A percentile compares a stretch with the other conserved stretches of the same genome.
phyloP scores from a whole-genome alignment of 2,797 vertebrate species.

The Alectoris magna region DNA sequence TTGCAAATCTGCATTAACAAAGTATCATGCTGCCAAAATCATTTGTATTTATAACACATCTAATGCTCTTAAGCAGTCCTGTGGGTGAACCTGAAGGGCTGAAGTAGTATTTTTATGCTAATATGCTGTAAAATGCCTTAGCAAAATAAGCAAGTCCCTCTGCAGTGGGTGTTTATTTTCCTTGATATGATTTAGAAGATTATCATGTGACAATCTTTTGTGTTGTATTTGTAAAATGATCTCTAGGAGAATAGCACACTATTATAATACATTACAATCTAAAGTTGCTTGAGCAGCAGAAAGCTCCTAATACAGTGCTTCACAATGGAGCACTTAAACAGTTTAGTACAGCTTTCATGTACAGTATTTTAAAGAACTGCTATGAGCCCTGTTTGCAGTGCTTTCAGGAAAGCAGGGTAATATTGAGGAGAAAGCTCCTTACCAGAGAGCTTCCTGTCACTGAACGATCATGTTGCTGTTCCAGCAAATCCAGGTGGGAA shows the following conservation, averaged over 20 bases:
- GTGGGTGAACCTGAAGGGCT: constrained; percentile 70
- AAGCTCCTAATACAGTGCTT: constrained; percentile 64
- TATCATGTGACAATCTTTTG: constrained; percentile 71
- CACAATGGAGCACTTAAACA: constrained; percentile 72
- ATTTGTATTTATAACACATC: constrained; percentile 48
- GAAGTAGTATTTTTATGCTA: constrained; percentile 73
- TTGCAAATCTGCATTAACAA: constrained; percentile 63
- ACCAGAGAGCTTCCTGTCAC: constrained; percentile 73
- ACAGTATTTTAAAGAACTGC: constrained; percentile 65
- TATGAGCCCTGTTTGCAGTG: constrained; percentile 66
- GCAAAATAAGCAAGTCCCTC: constrained; percentile 70
- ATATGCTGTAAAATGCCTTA: constrained; percentile 62
- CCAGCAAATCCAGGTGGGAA: constrained; percentile 81
- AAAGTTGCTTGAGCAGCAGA: constrained; percentile 71
- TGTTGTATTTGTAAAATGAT: constrained; percentile 73
- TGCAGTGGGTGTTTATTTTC: constrained; percentile 72
- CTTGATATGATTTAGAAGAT: constrained; percentile 67
- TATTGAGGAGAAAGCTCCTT: constrained; percentile 71
- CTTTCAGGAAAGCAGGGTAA: constrained; percentile 70
- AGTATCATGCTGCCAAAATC: constrained; percentile 54
- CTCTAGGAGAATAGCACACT: constrained; percentile 49
- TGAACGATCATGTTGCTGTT: constrained; percentile 68
- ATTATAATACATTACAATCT: constrained; percentile 71
- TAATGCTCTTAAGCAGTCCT: constrained; percentile 55
- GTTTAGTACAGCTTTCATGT: constrained; percentile 75